Evolutionary conservation across 2,113 vertebrate species (phyloP).

Genomic region (Seriola dumerili): DNA sequence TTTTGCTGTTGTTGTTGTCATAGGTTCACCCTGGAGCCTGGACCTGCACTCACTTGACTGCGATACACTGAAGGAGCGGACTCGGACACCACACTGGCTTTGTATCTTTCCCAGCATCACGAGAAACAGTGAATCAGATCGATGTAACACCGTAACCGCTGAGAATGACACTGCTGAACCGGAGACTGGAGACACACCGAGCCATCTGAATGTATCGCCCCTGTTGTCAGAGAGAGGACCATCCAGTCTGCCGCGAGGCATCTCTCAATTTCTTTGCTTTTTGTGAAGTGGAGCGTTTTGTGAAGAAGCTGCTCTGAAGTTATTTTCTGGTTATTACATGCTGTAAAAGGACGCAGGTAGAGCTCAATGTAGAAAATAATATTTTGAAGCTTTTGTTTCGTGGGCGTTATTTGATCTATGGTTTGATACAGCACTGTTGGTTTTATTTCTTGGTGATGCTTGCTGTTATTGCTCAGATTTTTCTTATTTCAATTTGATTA

Average conservation of each 20-base stretch:
- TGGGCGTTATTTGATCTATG: not conserved
- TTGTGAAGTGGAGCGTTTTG: constrained; percentile 48
- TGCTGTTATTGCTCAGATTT: constrained; percentile 8
- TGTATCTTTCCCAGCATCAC: not conserved
- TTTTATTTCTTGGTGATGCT: not conserved
- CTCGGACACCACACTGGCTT: constrained; percentile 7
- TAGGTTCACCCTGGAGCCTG: constrained; percentile 7
- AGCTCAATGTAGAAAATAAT: constrained; percentile 7
- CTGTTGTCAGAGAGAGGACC: not conserved
- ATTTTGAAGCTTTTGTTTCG: constrained; percentile 34
- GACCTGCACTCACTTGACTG: not conserved
- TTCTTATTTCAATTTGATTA: not conserved
- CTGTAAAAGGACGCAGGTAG: constrained; percentile 29
- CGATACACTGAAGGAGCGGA: not conserved
- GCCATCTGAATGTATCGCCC: constrained; percentile 9
- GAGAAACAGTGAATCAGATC: constrained; percentile 16
- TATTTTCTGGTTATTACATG: constrained; percentile 33
- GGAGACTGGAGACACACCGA: not conserved
- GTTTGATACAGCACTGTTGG: constrained; percentile 1
- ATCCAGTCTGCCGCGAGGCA: not conserved
- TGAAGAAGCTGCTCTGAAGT: constrained; percentile 42
- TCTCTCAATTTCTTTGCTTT: constrained; percentile 35
- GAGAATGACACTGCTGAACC: constrained; percentile 5
- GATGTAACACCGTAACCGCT: not conserved
- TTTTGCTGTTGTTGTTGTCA: not conserved